Evolutionary conservation across 1,140 invertebrate genomes (phyloP), one percentile per base, ranked within the genome.

Genomic region (Temnothorax longispinosus): DNA sequence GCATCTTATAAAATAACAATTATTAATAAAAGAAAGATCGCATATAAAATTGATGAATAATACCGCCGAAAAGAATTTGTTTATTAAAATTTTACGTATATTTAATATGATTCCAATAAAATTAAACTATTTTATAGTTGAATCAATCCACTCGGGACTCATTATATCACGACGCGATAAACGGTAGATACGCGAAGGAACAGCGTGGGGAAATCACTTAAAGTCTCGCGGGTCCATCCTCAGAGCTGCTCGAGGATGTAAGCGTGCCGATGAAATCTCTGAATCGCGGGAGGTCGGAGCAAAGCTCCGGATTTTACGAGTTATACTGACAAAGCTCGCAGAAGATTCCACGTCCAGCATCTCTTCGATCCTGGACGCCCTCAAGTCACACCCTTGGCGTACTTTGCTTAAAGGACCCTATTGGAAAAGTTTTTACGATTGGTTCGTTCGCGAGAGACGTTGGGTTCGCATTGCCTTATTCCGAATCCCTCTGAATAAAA

Each of bases 381-480:
- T 60, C 11, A 11, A 72, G 50, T 50, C 41, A n/a, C 76, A 56
- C 18, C 32, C 87, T 89, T 52, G 41, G 41, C 65, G 62, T 87
- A 89, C 80, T 85, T 87, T 82, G 71, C 85, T 86, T 88, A 87
- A 90, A 88, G 65, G 76, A 87, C 88, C 69, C 78, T 92, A 90
- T 89, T 89, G 89, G 85, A 90, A 88, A 91, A 92, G 87, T 91
- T 91, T 91, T 92, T 91, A 91, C 89, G 87, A 91, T 87, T 89
- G 78, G 35, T 86, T 89, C 88, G 86, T 87, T 87, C 81, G 41
- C 38, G 54, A 67, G 54, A 67, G 44, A 87, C 58, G 77, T 72
- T 72, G 50, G 75, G 56, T 82, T 60, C 69, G 21, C 78, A 75
- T 85, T 74, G 62, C 69, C 52, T 41, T 50, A 58, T 15, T 11